Evolutionary conservation across 2,113 vertebrate genomes (phyloP), one percentile per base, ranked within the genome.

Genomic region (Typhlomys cinereus): DNA sequence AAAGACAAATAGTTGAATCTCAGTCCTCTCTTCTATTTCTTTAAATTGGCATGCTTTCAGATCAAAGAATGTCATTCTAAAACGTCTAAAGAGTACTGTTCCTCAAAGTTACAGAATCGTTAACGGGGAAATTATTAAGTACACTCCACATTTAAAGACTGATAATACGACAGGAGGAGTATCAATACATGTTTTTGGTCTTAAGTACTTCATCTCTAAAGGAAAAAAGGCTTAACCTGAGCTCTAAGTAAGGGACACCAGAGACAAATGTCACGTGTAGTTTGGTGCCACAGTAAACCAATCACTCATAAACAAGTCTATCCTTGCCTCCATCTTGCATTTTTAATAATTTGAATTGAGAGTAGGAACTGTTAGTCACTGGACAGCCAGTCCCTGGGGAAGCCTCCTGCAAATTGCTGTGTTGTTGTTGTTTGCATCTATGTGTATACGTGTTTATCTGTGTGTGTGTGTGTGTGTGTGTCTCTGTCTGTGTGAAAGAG

Each of bases 1-100:
- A 73, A 80, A 80, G 80, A 31, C 39, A 7, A 89, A 75, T 83
- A 11, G 89, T 4, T 74, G 7, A 86, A 89, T 25, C 25, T 71
- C 75, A 88, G 48, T 85, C n/a, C 73, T 76, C 41, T 91, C 80
- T 95, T 44, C 13, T 57, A 18, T 78, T 89, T n/a, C n/a, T n/a
- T n/a, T n/a, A n/a, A n/a, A n/a, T 50, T 21, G 23, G 31, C 7
- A 52, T 48, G 25, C 81, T 54, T 93, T 88, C 74, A 62, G 54
- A 44, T 10, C 39, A 88, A 34, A 87, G 31, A 82, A 81, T 82
- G 91, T 88, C 79, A 79, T 44, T 93, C 41, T 52, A 89, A 62
- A 82, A 87, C 66, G 67, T 3, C 76, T 76, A 31, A 21, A 81
- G 3, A 31, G 66, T 62, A 62, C 5, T 86, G 27, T 57, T 34